phyloP scores from a whole-genome alignment of 2,888 invertebrate genomes.

The Coremacera marginata region DNA sequence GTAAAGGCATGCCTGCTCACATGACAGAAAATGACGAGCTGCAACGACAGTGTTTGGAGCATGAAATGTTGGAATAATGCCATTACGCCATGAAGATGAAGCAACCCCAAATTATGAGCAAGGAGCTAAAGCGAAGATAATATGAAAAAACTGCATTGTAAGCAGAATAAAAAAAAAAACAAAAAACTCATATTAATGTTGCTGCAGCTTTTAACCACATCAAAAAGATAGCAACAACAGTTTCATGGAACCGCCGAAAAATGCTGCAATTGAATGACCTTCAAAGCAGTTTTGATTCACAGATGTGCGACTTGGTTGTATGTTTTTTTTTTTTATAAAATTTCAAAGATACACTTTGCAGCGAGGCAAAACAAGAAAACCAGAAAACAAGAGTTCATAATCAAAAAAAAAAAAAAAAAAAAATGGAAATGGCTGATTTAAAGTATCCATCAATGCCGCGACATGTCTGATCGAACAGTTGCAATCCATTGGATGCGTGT shows the following conservation, averaged over 20 bases:
- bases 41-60: not conserved
- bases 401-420: constrained; percentile 4
- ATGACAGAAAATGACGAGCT: not conserved
- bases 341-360: not conserved
- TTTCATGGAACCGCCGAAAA: not conserved
- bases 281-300: constrained; percentile 7
- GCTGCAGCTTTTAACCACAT: too few relatives aligned
- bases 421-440: not conserved
- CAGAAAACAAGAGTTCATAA: not conserved
- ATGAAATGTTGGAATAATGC: not conserved
- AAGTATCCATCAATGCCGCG: not conserved
- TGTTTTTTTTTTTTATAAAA: not conserved
- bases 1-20: not conserved
- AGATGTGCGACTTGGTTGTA: not conserved
- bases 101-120: not conserved
- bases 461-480: constrained; percentile 19
- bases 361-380: too few relatives aligned
- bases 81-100: not conserved
- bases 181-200: too few relatives aligned
- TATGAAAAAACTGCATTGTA: not conserved
- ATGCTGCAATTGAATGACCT: constrained; percentile 22
- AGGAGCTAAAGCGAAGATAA: not conserved
- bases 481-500: constrained; percentile 27
- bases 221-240: too few relatives aligned
- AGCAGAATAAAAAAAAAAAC: too few relatives aligned